Conservation (phyloP, 2,797 vertebrate genomes). For the Chrosomus eos region DNA sequence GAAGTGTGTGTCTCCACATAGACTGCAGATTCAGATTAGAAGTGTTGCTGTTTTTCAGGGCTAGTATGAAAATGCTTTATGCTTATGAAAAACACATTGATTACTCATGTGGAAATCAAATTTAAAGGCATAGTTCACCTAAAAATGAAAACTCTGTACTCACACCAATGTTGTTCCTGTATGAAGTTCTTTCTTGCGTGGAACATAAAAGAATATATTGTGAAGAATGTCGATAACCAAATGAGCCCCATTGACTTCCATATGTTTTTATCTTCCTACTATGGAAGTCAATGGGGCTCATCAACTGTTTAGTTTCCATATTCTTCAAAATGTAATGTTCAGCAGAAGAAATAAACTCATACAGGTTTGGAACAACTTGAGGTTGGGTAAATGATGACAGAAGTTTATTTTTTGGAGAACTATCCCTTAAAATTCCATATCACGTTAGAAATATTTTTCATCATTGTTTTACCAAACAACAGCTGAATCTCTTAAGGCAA, state of each 20-base stretch:
- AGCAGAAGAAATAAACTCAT: background rate
- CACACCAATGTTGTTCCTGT: background rate
- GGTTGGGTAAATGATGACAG: background rate
- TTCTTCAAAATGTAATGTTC: background rate
- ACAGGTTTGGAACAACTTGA: background rate
- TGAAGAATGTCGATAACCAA: background rate
- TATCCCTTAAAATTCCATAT: no score
- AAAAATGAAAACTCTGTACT: background rate
- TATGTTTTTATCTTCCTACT: no score
- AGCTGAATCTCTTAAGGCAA: no score
- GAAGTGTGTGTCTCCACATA: background rate
- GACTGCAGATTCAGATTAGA: background rate
- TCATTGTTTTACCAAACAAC: no score
- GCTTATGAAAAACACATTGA: background rate
- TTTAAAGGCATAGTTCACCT: background rate
- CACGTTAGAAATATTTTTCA: no score
- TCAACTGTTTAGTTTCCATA: background rate
- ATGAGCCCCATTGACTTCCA: background rate
- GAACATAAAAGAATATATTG: background rate
- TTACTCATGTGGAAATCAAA: background rate
- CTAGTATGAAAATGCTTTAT: background rate
- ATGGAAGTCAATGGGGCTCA: no score
- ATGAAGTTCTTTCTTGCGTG: background rate
- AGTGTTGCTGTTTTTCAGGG: conserved; percentile 1
- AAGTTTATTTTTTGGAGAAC: background rate